Evolutionary conservation across 2,797 vertebrate genomes (phyloP).

Genomic region (Atherinosoma microstoma): DNA sequence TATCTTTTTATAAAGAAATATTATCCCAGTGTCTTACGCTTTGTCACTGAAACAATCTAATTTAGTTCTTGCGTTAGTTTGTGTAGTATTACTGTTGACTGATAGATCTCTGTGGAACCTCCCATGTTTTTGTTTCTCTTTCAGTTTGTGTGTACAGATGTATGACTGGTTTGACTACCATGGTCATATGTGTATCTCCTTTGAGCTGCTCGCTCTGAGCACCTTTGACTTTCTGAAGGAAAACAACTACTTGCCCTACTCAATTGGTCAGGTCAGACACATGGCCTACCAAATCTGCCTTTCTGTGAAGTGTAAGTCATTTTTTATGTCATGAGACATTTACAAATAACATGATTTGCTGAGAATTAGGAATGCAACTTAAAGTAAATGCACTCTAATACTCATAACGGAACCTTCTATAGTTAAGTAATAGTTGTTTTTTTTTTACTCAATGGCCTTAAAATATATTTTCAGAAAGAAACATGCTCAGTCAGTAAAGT

Average conservation of each 20-base stretch:
- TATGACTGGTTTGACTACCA: slow-evolving; percentile 99
- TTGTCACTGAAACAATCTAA: neutral
- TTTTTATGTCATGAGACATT: neutral
- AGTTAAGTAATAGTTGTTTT: neutral
- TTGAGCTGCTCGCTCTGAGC: slow-evolving; percentile 97
- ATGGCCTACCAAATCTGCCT: slow-evolving; percentile 98
- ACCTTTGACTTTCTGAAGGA: slow-evolving; percentile 99
- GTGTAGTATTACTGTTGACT: neutral
- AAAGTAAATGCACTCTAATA: neutral
- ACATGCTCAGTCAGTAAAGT: neutral
- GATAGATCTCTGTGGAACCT: neutral
- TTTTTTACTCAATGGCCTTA: too few species aligned
- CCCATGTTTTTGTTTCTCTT: slow-evolving; percentile 18
- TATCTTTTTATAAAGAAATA: too few species aligned
- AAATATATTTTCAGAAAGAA: neutral
- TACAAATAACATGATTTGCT: neutral
- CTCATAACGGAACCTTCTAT: neutral
- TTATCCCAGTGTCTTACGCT: neutral
- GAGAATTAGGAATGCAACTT: neutral
- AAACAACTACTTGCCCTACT: slow-evolving; percentile 98
- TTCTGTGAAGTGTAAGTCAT: slow-evolving; percentile 94
- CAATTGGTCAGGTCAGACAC: slow-evolving; percentile 94
- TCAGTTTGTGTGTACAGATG: slow-evolving; percentile 97
- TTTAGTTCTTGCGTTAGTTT: neutral
- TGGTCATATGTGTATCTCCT: slow-evolving; percentile 98